Base-by-base conservation (phyloP, 2,797 vertebrate genomes). In the Megaceryle alcyon region DNA sequence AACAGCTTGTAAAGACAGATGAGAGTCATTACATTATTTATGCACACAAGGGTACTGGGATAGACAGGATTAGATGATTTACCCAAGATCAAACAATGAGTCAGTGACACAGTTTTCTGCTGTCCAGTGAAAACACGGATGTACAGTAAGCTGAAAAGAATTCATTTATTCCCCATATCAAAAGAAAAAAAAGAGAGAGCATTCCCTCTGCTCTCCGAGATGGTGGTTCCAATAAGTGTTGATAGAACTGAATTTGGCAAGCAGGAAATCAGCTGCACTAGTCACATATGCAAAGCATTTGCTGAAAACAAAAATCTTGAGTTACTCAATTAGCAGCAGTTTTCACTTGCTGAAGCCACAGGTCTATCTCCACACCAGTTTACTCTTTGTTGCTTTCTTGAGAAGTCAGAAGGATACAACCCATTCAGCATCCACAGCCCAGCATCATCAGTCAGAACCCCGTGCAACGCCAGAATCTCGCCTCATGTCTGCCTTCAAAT, bases 101-200 rank as follows among this genome's bases (percentile, higher is more conserved):
- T 96, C 95, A 95, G 90, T 93, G 95, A 95, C 95, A 96, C 91
- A 96, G 92, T 92, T 92, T 94, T 95, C 84, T 96, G 83, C 94
- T 95, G 94, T 94, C 94, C 96, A 94, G 90, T 93, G 88, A 92
- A 95, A 96, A 95, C 90, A 96, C 78, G 86, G 90, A 93, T 94
- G 95, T 86, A 95, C 88, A 95, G 90, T 96, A 96, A 96, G 95
- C 94, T 65, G 26, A 96, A 95, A 95, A 88, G 90, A 95, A 96
- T 95, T 94, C 84, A 94, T 89, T 82, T 94, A 93, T 88, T 94
- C 71, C 86, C 70, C 86, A 66, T 95, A 86, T 93, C 96, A 97
- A 94, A 96, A 96, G 87, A 65, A 94, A 56, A 93, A 94, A 93
- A 93, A 76, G 61, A 88, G 56, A 72, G 79, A 90, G 89, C 59